Conservation (phyloP, 2,797 vertebrate genomes). For the Podarcis lilfordi region DNA sequence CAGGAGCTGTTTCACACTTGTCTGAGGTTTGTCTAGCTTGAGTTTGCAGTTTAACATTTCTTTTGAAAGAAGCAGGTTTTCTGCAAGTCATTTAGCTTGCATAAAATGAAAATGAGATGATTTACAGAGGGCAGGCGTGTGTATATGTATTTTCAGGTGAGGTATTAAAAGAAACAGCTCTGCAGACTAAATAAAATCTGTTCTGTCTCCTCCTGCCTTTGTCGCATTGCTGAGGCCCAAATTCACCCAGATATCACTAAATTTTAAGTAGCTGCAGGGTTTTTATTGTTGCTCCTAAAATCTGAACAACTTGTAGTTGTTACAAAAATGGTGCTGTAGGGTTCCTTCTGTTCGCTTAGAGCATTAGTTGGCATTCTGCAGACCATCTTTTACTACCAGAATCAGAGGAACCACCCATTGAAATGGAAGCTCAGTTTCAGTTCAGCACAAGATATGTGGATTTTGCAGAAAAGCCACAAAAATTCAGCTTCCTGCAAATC, state of each 20-base stretch:
- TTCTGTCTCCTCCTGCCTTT: no score
- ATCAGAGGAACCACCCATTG: not conserved
- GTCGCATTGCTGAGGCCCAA: not conserved
- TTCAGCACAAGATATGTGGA: not conserved
- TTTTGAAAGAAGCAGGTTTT: not conserved
- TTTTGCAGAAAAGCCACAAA: not conserved
- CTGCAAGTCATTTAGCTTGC: not conserved
- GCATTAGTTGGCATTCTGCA: not conserved
- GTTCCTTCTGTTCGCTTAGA: no score
- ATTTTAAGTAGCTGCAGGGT: not conserved
- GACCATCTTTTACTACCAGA: no score
- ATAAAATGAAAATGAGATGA: not conserved
- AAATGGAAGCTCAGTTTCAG: not conserved
- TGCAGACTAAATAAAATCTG: not conserved
- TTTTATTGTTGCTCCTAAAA: not conserved
- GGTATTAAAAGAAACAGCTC: not conserved
- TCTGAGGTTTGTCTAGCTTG: not conserved
- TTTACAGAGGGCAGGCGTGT: not conserved
- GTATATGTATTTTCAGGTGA: not conserved
- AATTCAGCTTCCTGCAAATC: not conserved
- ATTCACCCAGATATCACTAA: no score
- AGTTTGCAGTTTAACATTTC: not conserved
- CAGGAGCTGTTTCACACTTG: not conserved
- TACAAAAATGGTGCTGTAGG: not conserved
- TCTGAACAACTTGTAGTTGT: not conserved